phyloP scores from a whole-genome alignment of 2,113 vertebrate species.

The Phaetusa simplex region DNA sequence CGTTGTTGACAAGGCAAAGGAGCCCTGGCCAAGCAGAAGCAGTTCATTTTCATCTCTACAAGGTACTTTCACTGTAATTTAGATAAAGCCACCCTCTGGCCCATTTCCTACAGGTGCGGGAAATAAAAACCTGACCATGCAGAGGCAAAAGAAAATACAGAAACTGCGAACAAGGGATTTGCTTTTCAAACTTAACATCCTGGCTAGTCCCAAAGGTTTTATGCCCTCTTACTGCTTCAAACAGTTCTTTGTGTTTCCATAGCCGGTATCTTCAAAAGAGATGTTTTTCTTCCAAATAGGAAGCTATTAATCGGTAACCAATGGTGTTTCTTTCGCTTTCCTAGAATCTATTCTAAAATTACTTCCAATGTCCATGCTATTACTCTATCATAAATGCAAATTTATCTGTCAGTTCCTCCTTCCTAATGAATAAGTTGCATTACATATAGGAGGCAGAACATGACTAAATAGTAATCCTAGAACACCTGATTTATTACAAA shows the following conservation, averaged over 20 bases:
- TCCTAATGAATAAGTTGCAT: not conserved
- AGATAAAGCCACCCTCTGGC: not conserved
- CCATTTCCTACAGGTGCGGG: not conserved
- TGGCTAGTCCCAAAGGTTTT: not conserved
- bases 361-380: not conserved
- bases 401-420: not conserved
- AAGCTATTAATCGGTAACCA: not conserved
- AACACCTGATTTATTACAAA: constrained; percentile 33
- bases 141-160: not conserved
- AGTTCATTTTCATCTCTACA: not conserved
- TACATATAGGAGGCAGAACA: not conserved
- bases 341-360: not conserved
- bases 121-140: not conserved
- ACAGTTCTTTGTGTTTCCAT: not conserved
- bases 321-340: not conserved
- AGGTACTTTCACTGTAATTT: not conserved
- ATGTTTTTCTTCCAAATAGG: not conserved
- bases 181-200: not conserved
- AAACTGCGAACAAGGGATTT: not conserved
- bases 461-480: constrained; percentile 17
- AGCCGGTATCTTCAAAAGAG: not conserved
- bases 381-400: not conserved
- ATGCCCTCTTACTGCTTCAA: not conserved
- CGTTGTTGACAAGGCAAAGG: not conserved
- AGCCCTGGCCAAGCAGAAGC: not conserved